Conservation (phyloP, 2,113 vertebrate genomes). For the Pardalotus punctatus region DNA sequence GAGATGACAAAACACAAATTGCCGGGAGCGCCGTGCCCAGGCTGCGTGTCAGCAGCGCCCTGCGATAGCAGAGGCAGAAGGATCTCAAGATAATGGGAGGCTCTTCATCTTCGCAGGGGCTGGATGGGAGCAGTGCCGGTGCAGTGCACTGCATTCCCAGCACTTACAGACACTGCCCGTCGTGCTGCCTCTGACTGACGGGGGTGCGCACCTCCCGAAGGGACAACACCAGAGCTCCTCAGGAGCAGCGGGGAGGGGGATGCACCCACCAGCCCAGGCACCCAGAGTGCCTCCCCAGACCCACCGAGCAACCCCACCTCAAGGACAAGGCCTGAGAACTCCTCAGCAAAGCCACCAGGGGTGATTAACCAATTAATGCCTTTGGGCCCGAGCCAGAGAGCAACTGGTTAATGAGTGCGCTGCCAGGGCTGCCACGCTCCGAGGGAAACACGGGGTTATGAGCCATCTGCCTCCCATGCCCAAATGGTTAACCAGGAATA, state of each 20-base stretch:
- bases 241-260: neutral
- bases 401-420: conserved; percentile 38
- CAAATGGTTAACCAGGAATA: conserved; percentile 71
- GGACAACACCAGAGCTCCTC: neutral
- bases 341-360: neutral
- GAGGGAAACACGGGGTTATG: conserved; percentile 45
- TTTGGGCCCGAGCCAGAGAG: conserved; percentile 57
- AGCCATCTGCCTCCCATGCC: conserved; percentile 66
- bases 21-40: neutral
- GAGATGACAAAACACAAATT: neutral
- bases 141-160: conserved; percentile 59
- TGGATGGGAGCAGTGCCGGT: conserved; percentile 29
- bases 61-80: conserved; percentile 24
- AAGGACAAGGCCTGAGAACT: neutral
- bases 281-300: rapidly evolving
- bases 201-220: neutral
- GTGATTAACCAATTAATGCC: conserved; percentile 53
- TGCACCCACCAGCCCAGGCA: neutral
- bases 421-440: neutral
- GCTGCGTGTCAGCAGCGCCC: conserved; percentile 39
- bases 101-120: conserved; percentile 33
- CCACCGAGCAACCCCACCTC: rapidly evolving
- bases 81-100: conserved; percentile 39
- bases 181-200: conserved; percentile 44
- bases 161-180: conserved; percentile 54